Conservation (phyloP, 2,888 invertebrate species). For the Phorcus lineatus region DNA sequence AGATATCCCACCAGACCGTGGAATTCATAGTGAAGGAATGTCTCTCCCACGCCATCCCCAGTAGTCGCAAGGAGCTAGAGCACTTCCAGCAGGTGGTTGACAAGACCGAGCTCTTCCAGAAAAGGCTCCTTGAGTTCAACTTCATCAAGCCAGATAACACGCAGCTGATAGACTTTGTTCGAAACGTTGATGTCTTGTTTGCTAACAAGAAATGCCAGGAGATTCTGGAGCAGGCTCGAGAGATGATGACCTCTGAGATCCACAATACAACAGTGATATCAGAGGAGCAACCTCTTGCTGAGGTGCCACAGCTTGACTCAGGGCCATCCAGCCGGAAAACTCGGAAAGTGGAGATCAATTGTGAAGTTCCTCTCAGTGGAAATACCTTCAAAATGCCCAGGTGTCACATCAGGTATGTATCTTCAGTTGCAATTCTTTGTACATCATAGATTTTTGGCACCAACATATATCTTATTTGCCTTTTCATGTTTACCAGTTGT, state of each 20-base stretch:
- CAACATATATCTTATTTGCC: too few relatives aligned
- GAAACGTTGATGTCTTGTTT: constrained; percentile 85
- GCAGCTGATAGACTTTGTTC: constrained; percentile 83
- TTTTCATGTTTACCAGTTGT: too few relatives aligned
- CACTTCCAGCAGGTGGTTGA: constrained; percentile 81
- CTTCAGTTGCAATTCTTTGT: not conserved
- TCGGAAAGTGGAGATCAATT: constrained; percentile 52
- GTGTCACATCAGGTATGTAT: constrained; percentile 78
- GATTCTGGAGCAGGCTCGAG: constrained; percentile 82
- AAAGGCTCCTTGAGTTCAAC: constrained; percentile 78
- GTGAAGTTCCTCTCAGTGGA: constrained; percentile 58
- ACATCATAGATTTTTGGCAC: not conserved
- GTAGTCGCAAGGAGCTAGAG: constrained; percentile 83
- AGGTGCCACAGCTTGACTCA: constrained; percentile 61
- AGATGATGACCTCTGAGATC: constrained; percentile 87
- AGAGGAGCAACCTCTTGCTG: constrained; percentile 55
- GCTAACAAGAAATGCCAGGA: constrained; percentile 86
- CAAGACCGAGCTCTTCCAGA: constrained; percentile 83
- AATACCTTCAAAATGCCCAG: constrained; percentile 77
- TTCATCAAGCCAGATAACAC: constrained; percentile 58
- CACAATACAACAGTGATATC: constrained; percentile 80
- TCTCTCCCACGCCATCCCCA: constrained; percentile 85
- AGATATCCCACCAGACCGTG: constrained; percentile 80
- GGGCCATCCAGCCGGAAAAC: constrained; percentile 43
- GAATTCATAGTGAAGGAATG: constrained; percentile 84